Base-by-base conservation (phyloP, 2,113 vertebrate genomes). In the Gopherus evgoodei region DNA sequence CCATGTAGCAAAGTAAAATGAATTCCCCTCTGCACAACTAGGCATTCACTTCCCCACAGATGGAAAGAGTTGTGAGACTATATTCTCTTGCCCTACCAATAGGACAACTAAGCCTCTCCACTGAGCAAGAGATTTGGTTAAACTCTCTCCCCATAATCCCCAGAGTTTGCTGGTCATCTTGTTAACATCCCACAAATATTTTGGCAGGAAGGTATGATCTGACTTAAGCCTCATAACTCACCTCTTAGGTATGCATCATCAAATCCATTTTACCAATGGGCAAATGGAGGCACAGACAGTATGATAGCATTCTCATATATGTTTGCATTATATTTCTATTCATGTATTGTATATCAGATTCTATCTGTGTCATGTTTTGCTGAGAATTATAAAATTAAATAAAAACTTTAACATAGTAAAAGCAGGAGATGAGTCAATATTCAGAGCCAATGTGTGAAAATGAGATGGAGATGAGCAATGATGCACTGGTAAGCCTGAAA, bases 401-500 rank as follows among this genome's bases (percentile, higher is more conserved):
- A 65, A 87, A 62, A 62, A 90, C 90, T 47, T 92, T 92, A 95
- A 81, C 56, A 93, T 93, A 95, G 92, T 86, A 82, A 89, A 91
- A 52, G 92, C 86, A 90, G 84, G 56, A 91, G 80, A 95, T 35
- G 80, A 96, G 94, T 92, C 94, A 76, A 95, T 95, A 95, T 49
- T 81, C 93, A 96, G 92, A 92, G 94, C 89, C 87, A 94, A 79
- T 95, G 94, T 96, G 94, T 97, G 94, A 96, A 94, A 97, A 96
- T 96, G 96, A 97, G 97, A 97, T 17, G 47, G 89, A 96, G 94
- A 95, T 90, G 94, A 80, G 92, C 87, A 89, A 96, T 96, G 97
- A 96, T 95, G 94, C 97, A 97, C 91, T 91, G 92, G 96, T 97
- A 97, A 97, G 94, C 95, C 97, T 96, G 93, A 96, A 97, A 95